phyloP scores from a whole-genome alignment of 1,140 invertebrate genomes.

The Brachionus sp. region DNA sequence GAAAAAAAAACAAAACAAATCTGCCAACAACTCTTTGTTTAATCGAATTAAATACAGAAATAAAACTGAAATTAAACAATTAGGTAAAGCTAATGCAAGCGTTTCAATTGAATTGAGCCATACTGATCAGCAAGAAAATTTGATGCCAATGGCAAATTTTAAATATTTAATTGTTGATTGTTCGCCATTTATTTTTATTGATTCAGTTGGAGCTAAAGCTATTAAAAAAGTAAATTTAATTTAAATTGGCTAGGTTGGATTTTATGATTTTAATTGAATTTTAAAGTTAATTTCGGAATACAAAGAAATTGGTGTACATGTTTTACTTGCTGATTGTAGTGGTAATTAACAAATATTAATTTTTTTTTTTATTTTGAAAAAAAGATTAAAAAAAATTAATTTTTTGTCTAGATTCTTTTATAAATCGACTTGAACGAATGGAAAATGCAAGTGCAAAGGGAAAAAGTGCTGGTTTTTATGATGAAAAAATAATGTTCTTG shows the following conservation, averaged over 20 bases:
- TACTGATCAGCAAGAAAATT: neutral
- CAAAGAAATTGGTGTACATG: constrained; percentile 7
- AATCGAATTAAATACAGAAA: neutral
- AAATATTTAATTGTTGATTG: constrained; percentile 30
- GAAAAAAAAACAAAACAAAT: neutral
- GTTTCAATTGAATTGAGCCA: neutral
- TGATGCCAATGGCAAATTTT: neutral
- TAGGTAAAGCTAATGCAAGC: neutral
- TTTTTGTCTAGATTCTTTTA: neutral
- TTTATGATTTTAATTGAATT: too few species aligned
- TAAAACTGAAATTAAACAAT: neutral
- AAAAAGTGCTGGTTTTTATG: neutral
- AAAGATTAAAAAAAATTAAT: neutral
- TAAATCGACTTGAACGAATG: neutral
- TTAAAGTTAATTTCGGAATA: neutral
- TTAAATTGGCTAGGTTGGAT: too few species aligned
- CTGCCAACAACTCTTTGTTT: neutral
- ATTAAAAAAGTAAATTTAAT: neutral
- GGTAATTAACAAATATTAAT: neutral
- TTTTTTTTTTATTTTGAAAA: neutral
- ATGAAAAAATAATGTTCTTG: neutral
- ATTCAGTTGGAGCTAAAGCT: constrained; percentile 31
- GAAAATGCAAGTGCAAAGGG: neutral
- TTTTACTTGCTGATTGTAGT: constrained; percentile 8
- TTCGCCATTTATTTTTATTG: constrained; percentile 31